phyloP scores from a whole-genome alignment of 1,140 invertebrate genomes.

The Bombus confusus region DNA sequence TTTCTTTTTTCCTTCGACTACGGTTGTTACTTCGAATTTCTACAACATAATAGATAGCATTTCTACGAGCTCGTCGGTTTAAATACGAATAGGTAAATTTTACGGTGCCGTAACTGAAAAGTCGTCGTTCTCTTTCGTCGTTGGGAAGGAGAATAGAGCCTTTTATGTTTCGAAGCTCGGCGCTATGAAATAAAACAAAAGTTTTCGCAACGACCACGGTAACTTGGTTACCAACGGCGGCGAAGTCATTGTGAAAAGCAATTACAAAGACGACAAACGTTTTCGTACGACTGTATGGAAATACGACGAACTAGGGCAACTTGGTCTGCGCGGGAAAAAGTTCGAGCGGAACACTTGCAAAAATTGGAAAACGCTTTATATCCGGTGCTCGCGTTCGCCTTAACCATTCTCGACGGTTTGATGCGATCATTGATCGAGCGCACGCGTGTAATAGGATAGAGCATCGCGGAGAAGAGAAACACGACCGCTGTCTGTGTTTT shows the following conservation, averaged over 20 bases:
- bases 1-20: neutral
- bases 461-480: neutral
- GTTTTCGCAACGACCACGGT: neutral
- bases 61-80: neutral
- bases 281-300: neutral
- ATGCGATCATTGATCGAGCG: neutral
- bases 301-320: neutral
- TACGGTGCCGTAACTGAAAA: neutral
- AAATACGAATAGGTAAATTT: neutral
- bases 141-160: too few relatives aligned
- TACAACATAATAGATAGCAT: neutral
- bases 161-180: neutral
- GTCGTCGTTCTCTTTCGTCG: neutral
- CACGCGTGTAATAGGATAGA: neutral
- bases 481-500: neutral
- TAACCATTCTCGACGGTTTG: neutral
- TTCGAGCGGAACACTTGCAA: neutral
- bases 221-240: neutral
- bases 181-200: neutral
- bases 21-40: neutral
- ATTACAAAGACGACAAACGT: neutral
- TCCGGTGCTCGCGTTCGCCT: neutral
- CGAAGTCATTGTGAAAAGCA: neutral
- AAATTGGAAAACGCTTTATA: constrained; percentile 12
- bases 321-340: neutral